phyloP scores from a whole-genome alignment of 2,113 vertebrate genomes.

The Platichthys stellatus region DNA sequence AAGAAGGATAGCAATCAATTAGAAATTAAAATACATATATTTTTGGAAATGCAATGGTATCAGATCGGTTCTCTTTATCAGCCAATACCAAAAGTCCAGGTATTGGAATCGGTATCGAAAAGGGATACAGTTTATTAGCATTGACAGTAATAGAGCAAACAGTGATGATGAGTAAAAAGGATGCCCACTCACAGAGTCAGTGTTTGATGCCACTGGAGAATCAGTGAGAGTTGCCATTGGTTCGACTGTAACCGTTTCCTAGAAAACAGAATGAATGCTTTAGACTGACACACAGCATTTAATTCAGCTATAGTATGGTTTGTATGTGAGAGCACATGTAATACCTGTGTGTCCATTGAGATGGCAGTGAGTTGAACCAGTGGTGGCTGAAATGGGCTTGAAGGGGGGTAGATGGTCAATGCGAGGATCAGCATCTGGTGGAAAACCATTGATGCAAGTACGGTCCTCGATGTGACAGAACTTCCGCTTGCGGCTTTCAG shows the following conservation, averaged over 20 bases:
- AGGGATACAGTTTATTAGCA: background rate
- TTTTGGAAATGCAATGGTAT: too few relatives aligned
- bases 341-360: conserved; percentile 75
- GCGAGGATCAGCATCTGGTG: background rate
- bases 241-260: conserved; percentile 70
- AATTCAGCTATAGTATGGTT: background rate
- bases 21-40: too few relatives aligned
- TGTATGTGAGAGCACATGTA: background rate
- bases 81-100: too few relatives aligned
- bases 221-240: conserved; percentile 59
- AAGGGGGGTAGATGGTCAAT: conserved; percentile 11
- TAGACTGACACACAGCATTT: background rate
- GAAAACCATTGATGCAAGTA: conserved; percentile 14
- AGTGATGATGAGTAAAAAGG: conserved; percentile 10
- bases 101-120: too few relatives aligned
- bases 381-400: conserved; percentile 17
- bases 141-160: background rate
- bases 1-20: too few relatives aligned
- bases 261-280: conserved; percentile 9
- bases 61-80: too few relatives aligned
- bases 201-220: conserved; percentile 57
- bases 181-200: conserved; percentile 55
- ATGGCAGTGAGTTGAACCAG: conserved; percentile 39
- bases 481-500: conserved; percentile 67
- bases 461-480: conserved; percentile 45